Base-by-base conservation (phyloP, 2,888 invertebrate species). In the Cacoxenus indagator region DNA sequence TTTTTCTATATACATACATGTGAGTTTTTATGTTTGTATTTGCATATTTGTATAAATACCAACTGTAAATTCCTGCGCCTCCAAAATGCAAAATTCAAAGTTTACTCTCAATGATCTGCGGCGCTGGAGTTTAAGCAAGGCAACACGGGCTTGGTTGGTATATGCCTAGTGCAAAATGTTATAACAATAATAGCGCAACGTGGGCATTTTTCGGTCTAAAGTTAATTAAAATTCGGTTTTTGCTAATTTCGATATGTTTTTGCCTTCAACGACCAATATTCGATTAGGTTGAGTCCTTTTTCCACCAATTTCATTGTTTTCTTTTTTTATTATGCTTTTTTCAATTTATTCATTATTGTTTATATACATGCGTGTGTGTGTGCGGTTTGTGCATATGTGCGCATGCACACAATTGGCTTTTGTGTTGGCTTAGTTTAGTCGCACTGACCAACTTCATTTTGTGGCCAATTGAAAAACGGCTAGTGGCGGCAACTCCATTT, bases 41-140 rank as follows among this genome's bases (percentile, higher is more conserved):
- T 37, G 62, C 57, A 29, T 31, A 37, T 22, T 3, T 59, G 64
- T 46, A 45, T 61, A 46, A 73, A 70, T 69, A 75, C 76, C 75
- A 75, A 70, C 76, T 75, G 72, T 62, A 75, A 75, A 76, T 75
- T 70, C 75, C 72, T 74, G 70, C 55, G 46, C 67, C 26, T 51
- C 68, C 69, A 68, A 37, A 57, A 31, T 55, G 65, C n/a, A n/a
- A n/a, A n/a, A n/a, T n/a, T n/a, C n/a, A n/a, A n/a, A n/a, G n/a
- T n/a, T n/a, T n/a, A n/a, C n/a, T n/a, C n/a, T n/a, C n/a, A n/a
- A n/a, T n/a, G n/a, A n/a, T n/a, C n/a, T n/a, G n/a, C n/a, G n/a
- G n/a, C n/a, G n/a, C n/a, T n/a, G n/a, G n/a, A n/a, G n/a, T n/a
- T n/a, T n/a, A n/a, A n/a, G n/a, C n/a, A n/a, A n/a, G n/a, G n/a